Percentiles rank a stretch among this genome's conserved stretches.
Conservation (phyloP, 2,797 vertebrate genomes). For the Geotrypetes seraphini region DNA sequence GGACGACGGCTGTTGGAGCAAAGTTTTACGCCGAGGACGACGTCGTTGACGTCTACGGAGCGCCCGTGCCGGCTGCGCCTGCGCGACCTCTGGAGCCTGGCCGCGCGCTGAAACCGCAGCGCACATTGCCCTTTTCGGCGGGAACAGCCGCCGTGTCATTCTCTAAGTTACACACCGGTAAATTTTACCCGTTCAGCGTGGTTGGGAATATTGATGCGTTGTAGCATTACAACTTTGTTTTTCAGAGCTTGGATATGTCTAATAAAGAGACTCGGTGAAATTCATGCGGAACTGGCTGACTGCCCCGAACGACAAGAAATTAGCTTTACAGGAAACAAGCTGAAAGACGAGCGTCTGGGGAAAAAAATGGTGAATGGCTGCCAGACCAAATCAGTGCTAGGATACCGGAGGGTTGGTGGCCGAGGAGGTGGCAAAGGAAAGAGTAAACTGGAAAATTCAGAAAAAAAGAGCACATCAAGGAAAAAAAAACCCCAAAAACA, state of each 20-base stretch:
- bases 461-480: slow-evolving; percentile 41
- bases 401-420: slow-evolving; percentile 71
- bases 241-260: slow-evolving; percentile 76
- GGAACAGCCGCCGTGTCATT: too few species aligned
- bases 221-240: too few species aligned
- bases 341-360: slow-evolving; percentile 85
- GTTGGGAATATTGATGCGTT: too few species aligned
- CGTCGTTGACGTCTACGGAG: too few species aligned
- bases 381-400: slow-evolving; percentile 83
- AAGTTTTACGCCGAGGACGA: too few species aligned
- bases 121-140: too few species aligned
- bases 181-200: too few species aligned
- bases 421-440: slow-evolving; percentile 60
- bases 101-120: too few species aligned
- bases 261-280: slow-evolving; percentile 78
- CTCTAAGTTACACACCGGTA: too few species aligned
- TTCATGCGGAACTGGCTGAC: slow-evolving; percentile 72
- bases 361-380: slow-evolving; percentile 95
- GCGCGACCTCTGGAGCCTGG: too few species aligned
- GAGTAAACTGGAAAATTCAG: slow-evolving; percentile 31
- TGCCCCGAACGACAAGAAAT: slow-evolving; percentile 87
- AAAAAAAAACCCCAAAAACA: slow-evolving; percentile 57
- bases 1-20: too few species aligned
- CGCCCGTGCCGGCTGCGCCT: too few species aligned
- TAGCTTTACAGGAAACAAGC: slow-evolving; percentile 83